Percentiles rank a stretch among this genome's conserved stretches.
Evolutionary conservation across 2,888 invertebrate genomes (phyloP).

Genomic region (Rhamphomyia laevipes): DNA sequence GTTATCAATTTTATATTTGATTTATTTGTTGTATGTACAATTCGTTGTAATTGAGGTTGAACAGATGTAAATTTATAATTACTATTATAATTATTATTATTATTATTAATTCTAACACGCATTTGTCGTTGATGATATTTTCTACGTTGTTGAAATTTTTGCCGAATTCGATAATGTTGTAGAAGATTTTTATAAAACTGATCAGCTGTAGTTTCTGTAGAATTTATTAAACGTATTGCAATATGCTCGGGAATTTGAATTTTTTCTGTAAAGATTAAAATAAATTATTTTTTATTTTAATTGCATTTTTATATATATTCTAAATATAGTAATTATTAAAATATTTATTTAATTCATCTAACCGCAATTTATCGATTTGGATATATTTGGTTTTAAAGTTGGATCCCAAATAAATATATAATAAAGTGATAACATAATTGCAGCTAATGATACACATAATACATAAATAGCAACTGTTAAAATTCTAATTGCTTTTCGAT

Average conservation of each 20-base stretch:
- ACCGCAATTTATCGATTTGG: constrained; percentile 35
- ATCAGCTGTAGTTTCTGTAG: constrained; percentile 33
- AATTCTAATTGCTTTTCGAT: constrained; percentile 76
- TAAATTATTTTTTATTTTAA: neutral
- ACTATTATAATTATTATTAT: too few relatives aligned
- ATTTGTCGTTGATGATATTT: too few relatives aligned
- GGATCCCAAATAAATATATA: constrained; percentile 93
- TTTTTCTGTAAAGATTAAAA: constrained; percentile 27
- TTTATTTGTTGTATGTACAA: too few relatives aligned
- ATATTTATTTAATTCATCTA: constrained; percentile 22
- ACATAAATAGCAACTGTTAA: constrained; percentile 89
- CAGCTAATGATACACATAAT: constrained; percentile 86
- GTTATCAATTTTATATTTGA: too few relatives aligned
- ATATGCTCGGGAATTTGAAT: constrained; percentile 38
- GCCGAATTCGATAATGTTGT: constrained; percentile 26
- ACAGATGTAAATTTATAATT: too few relatives aligned
- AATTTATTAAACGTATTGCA: constrained; percentile 34
- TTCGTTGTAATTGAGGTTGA: too few relatives aligned
- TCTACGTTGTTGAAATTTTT: neutral
- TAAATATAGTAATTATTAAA: neutral
- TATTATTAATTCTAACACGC: too few relatives aligned
- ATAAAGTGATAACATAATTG: constrained; percentile 85
- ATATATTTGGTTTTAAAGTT: constrained; percentile 37
- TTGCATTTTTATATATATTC: neutral
- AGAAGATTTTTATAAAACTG: constrained; percentile 36